Evolutionary conservation across 2,888 invertebrate genomes (phyloP).

Genomic region (Pristionchus entomophagus): DNA sequence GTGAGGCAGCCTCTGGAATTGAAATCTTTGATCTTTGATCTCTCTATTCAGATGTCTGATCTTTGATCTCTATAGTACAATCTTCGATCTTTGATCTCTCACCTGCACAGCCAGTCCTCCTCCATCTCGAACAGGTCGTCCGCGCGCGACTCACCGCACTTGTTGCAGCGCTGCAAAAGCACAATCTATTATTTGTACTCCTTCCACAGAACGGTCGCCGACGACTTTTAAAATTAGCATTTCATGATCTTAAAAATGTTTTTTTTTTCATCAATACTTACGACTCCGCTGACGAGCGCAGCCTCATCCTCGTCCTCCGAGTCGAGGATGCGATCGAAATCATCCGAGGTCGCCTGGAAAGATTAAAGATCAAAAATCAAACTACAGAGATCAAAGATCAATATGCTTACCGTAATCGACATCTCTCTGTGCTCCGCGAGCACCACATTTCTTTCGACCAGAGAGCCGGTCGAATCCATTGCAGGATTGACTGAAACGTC

Average conservation of each 20-base stretch:
- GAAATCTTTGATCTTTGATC: constrained; percentile 24
- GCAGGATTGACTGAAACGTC: neutral
- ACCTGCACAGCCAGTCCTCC: constrained; percentile 64
- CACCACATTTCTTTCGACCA: neutral
- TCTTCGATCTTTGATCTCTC: neutral
- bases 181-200: neutral
- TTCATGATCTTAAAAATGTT: neutral
- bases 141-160: constrained; percentile 52
- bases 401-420: neutral
- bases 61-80: neutral
- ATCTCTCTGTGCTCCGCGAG: constrained; percentile 34
- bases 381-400: neutral
- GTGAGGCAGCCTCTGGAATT: constrained; percentile 39
- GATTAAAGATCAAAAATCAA: constrained; percentile 30
- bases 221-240: neutral
- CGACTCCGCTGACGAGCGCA: constrained; percentile 33
- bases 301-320: constrained; percentile 17
- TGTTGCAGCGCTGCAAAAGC: constrained; percentile 50
- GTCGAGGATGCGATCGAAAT: constrained; percentile 47
- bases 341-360: constrained; percentile 34
- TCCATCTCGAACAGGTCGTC: constrained; percentile 63
- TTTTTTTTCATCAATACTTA: neutral
- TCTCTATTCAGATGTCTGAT: neutral
- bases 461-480: constrained; percentile 21
- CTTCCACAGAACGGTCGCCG: constrained; percentile 3